Evolutionary conservation across 2,888 invertebrate species (phyloP).

Genomic region (Argynnis bischoffii): DNA sequence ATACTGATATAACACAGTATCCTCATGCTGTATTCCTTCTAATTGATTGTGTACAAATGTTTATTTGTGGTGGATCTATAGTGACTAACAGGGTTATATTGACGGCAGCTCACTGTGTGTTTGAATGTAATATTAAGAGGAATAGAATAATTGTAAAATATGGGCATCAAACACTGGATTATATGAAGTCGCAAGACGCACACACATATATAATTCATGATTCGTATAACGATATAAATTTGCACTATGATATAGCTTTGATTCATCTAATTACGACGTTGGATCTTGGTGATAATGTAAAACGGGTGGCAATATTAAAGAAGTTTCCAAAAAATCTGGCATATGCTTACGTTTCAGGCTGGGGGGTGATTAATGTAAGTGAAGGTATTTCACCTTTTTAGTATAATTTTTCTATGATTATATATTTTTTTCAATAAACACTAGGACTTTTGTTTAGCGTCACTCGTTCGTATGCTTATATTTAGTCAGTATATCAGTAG

Average conservation of each 20-base stretch:
- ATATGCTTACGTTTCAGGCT: conserved; percentile 43
- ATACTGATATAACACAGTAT: too few species aligned
- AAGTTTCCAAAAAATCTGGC: not conserved
- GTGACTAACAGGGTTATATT: conserved; percentile 42
- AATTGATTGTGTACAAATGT: conserved; percentile 34
- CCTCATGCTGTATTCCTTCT: conserved; percentile 42
- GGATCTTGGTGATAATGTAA: too few species aligned
- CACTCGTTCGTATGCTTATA: not conserved
- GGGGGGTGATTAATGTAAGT: conserved; percentile 47
- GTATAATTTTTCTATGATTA: not conserved
- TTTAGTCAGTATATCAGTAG: too few species aligned
- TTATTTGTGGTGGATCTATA: conserved; percentile 46
- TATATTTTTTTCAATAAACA: not conserved
- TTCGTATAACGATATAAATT: too few species aligned
- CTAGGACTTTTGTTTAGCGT: not conserved
- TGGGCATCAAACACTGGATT: conserved; percentile 31
- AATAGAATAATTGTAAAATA: conserved; percentile 20
- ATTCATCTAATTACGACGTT: too few species aligned
- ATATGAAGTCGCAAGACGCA: too few species aligned
- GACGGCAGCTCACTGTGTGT: conserved; percentile 46
- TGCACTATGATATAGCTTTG: too few species aligned
- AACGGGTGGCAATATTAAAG: too few species aligned
- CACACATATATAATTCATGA: too few species aligned
- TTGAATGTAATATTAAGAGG: conserved; percentile 10
- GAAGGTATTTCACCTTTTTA: not conserved